Evolutionary conservation across 2,888 invertebrate genomes (phyloP), one percentile per base, ranked within the genome.

Genomic region (Ochlodes sylvanus): DNA sequence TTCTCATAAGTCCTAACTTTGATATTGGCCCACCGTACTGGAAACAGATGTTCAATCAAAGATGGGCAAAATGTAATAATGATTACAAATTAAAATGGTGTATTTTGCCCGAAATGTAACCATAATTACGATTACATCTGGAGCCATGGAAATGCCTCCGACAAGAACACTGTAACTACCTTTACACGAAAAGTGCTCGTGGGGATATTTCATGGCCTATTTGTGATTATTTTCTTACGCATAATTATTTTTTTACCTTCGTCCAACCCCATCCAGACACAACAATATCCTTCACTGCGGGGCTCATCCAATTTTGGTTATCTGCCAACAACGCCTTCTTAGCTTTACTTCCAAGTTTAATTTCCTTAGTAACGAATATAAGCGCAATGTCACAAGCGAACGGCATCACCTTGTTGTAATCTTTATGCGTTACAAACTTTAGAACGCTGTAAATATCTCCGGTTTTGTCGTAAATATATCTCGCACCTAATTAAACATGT

Each of bases 201-300:
- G n/a, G n/a, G n/a, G n/a, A n/a, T n/a, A n/a, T n/a, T n/a, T n/a
- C n/a, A n/a, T n/a, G n/a, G n/a, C n/a, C n/a, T n/a, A n/a, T n/a
- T n/a, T n/a, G n/a, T n/a, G n/a, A n/a, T 21, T 5, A 17, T 17
- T 17, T 17, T n/a, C 17, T 27, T 27, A 15, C 19, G 32, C 15
- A 50, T 17, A 14, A n/a, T n/a, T 42, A 42, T 44, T 61, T 27
- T 4, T 68, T 68, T 77, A 89, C 90, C 78, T 78, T 67, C 0
- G 79, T 85, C 81, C 76, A 81, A 1, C 90, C 90, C 90, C 90
- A 90, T 1, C 90, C 90, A n/a, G 81, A 79, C 1, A 80, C 87
- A 7, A 71, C 58, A 56, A 89, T 88, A 4, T 75, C 72, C 0
- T 54, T 76, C 56, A 83, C 77, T 0, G 44, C 65, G 4, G 58